phyloP scores from a whole-genome alignment of 2,113 vertebrate species.

The Malaclemys terrapin region DNA sequence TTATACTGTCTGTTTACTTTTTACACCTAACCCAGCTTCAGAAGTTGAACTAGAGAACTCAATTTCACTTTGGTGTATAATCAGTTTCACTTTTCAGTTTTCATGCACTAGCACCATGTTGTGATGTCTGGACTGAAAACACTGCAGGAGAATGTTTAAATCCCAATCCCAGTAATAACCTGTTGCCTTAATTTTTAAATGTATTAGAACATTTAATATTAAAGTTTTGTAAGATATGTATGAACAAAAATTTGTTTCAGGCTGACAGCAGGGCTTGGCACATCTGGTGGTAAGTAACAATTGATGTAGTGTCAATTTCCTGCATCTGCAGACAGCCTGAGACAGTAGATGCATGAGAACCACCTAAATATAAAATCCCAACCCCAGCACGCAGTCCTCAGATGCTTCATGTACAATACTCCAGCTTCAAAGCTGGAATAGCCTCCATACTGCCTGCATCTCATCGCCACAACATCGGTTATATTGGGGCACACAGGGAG shows the following conservation, averaged over 20 bases:
- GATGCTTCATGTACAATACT: too few species aligned
- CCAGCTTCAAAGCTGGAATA: not conserved
- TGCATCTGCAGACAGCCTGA: not conserved
- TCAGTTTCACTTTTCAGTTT: not conserved
- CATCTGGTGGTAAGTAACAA: not conserved
- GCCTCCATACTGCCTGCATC: not conserved
- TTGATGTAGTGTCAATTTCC: accelerated
- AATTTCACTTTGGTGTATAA: not conserved
- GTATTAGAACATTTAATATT: not conserved
- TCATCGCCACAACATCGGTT: not conserved
- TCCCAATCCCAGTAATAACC: not conserved
- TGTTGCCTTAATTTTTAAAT: not conserved
- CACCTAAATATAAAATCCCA: not conserved
- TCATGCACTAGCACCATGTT: accelerated
- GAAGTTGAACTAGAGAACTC: accelerated
- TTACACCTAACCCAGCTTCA: accelerated
- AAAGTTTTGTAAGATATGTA: accelerated
- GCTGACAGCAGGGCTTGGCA: not conserved
- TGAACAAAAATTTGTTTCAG: accelerated
- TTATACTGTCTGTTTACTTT: not conserved
- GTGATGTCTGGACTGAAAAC: not conserved
- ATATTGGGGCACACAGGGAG: not conserved
- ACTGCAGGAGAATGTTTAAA: not conserved
- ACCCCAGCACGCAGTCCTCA: not conserved
- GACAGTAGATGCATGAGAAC: not conserved